These are phyloP conservation scores for Trinectes maculatus DNA, from an alignment of 2,113 vertebrate species.

Conservation along the genomic window DNA sequence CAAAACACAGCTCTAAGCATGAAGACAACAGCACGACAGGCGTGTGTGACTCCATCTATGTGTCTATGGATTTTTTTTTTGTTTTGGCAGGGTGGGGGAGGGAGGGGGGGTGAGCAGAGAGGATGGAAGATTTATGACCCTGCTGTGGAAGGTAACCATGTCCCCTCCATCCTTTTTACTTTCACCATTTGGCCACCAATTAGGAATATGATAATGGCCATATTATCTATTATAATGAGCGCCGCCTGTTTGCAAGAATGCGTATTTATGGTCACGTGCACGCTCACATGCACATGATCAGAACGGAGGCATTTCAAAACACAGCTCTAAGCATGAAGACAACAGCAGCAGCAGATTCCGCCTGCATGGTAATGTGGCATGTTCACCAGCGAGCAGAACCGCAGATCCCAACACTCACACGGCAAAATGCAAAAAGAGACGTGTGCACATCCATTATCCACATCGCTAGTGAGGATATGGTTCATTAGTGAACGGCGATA, in stretches of 20 bases:
- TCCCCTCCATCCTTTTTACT: constrained; percentile 43
- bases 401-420: neutral
- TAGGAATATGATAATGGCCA: constrained; percentile 64
- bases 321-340: neutral
- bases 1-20: too few species aligned
- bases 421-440: neutral
- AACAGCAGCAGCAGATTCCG: neutral
- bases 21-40: too few species aligned
- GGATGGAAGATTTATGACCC: constrained; percentile 71
- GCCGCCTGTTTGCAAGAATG: constrained; percentile 15
- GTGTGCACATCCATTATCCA: neutral
- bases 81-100: constrained; percentile 5
- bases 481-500: neutral
- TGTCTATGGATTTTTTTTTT: constrained; percentile 18
- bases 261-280: neutral
- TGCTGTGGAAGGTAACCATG: constrained; percentile 44
- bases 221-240: constrained; percentile 63
- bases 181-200: constrained; percentile 62
- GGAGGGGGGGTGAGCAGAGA: constrained; percentile 9
- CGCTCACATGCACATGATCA: too few species aligned
- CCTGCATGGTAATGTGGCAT: constrained; percentile 9
- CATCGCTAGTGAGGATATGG: neutral
- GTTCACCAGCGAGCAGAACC: neutral
- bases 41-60: constrained; percentile 15
- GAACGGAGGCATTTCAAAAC: constrained; percentile 23